Evolutionary conservation across 2,797 vertebrate species (phyloP), one percentile per base, ranked within the genome.

Genomic region (Dallia pectoralis): DNA sequence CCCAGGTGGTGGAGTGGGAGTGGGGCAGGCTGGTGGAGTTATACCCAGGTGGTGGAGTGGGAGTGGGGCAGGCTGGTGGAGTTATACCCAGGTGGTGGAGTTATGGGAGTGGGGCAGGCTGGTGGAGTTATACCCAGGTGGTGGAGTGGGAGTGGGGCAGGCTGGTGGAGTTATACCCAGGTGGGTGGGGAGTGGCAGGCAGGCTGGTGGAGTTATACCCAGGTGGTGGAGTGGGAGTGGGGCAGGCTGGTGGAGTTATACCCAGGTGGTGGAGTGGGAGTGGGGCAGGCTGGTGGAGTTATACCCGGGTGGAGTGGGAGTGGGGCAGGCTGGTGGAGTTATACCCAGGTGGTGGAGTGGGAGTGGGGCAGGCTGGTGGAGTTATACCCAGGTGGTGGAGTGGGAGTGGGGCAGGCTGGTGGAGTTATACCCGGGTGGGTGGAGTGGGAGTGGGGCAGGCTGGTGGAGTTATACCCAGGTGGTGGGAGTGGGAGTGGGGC

Each of bases 401-500:
- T 98, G 89, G 90, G 98, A 99, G 14, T 97, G 97, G 83, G 97
- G 97, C 94, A 99, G 92, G 86, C 95, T 97, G 91, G 98, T 40
- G 36, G 36, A 40, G 36, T 40, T 40, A 40, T 40, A 99, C 97
- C 84, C 97, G 93, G 71, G 97, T 99, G n/a, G 83, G 97, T 99
- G 56, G 97, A 99, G 91, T 99, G 97, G 92, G 97, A 97, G 87
- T 98, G 96, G 16, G 97, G 97, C 87, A 99, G 93, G 83, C 96
- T 96, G 0, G 96, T 94, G 70, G 95, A 97, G 92, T 96, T 98
- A 92, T 98, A 98, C 71, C 96, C 96, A 0, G 97, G 91, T 0
- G 96, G 85, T 99, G 98, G 83, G 97, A 98, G 89, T 96, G 98
- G 90, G 98, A 99, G 14, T 97, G 97, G 83, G 97, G 97, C 94